A percentile compares a stretch with the other conserved stretches of the same genome.
phyloP scores from a whole-genome alignment of 2,113 vertebrate genomes.

The Calonectris borealis region DNA sequence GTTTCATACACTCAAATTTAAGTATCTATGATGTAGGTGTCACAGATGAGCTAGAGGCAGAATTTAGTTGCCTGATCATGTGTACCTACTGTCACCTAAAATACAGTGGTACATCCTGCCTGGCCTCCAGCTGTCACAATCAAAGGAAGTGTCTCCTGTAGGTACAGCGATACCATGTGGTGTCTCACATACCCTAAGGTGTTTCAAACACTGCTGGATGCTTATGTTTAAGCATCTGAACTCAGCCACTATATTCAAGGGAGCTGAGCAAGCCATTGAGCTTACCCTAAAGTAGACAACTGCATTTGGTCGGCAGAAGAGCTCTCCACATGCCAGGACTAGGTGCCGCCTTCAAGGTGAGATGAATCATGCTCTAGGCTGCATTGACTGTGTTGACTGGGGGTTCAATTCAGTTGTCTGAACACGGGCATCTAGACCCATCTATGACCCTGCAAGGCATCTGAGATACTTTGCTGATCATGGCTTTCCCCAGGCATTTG shows the following conservation, averaged over 20 bases:
- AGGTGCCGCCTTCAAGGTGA: background rate
- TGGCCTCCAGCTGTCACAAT: background rate
- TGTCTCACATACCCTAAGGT: background rate
- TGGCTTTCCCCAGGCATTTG: background rate
- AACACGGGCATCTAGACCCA: background rate
- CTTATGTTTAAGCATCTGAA: background rate
- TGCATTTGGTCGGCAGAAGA: background rate
- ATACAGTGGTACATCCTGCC: background rate
- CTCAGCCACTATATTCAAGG: background rate
- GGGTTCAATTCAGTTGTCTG: background rate
- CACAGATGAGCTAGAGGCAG: background rate
- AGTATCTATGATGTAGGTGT: background rate
- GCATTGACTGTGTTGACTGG: background rate
- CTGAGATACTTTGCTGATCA: background rate
- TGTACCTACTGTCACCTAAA: background rate
- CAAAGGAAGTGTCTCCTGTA: background rate
- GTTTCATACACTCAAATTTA: background rate
- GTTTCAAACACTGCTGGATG: background rate
- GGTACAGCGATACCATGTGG: accelerated
- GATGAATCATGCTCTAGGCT: accelerated
- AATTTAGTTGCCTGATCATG: background rate
- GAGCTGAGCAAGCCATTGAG: background rate
- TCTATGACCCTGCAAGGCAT: background rate
- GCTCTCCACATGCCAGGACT: background rate
- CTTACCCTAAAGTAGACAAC: background rate